phyloP scores from a whole-genome alignment of 2,113 vertebrate species.

The Callocephalon fimbriatum region DNA sequence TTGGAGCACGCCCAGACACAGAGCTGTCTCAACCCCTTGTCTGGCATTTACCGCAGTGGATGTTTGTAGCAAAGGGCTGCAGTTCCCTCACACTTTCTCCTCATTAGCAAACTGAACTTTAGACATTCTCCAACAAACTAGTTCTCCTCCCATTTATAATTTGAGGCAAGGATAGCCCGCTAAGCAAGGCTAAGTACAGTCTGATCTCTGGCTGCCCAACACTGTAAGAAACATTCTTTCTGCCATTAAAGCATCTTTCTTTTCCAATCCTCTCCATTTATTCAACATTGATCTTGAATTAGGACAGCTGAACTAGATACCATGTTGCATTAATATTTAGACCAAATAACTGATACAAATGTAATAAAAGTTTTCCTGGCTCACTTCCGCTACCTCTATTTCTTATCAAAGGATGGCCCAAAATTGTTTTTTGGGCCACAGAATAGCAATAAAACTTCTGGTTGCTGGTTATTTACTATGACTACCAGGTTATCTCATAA shows the following conservation, averaged over 20 bases:
- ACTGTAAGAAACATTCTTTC: not conserved
- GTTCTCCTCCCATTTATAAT: not conserved
- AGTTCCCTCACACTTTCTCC: not conserved
- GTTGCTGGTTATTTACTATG: not conserved
- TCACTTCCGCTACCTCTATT: not conserved
- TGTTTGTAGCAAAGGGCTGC: not conserved
- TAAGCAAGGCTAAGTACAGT: not conserved
- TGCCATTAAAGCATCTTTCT: not conserved
- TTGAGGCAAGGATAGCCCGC: not conserved
- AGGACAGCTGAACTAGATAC: not conserved
- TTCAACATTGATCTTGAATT: not conserved
- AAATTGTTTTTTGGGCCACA: not conserved
- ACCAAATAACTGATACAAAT: not conserved
- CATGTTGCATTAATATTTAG: not conserved
- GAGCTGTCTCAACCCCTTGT: not conserved
- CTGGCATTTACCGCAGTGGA: not conserved
- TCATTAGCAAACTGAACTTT: not conserved
- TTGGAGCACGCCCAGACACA: not conserved
- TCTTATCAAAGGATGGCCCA: not conserved
- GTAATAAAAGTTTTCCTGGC: not conserved
- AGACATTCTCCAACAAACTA: not conserved
- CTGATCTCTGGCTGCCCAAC: accelerated
- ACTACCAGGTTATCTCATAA: not conserved
- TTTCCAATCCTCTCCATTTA: not conserved
- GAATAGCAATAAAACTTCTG: not conserved